Evolutionary conservation across 1,140 invertebrate genomes (phyloP), one percentile per base, ranked within the genome.

Genomic region (Ceratosolen solmsi): DNA sequence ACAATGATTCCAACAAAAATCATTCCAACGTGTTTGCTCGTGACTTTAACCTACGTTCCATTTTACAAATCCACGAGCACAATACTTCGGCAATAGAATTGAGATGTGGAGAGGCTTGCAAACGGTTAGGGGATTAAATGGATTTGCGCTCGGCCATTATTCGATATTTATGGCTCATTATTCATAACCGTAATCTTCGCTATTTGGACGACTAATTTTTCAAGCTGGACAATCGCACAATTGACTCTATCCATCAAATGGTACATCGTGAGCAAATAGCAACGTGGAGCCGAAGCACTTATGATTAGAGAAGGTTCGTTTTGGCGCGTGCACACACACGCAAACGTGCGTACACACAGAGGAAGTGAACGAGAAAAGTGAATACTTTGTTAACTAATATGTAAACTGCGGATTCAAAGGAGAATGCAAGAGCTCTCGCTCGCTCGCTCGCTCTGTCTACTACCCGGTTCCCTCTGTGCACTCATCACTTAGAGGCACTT

Each of bases 401-500:
- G 46, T 27, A 77, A 77, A 77, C 30, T 33, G 41, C 13, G n/a
- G 75, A 33, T 36, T 20, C 60, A 9, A 17, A 30, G 8, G 20
- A 3, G 54, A 25, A 22, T 33, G 17, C 20, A 51, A 49, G 25
- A 27, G 22, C 8, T 27, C 25, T n/a, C 8, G n/a, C 25, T 17
- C 74, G 58, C 82, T 7, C 20, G 22, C 13, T 77, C 33, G 51
- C 49, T 46, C 56, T 46, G 65, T 20, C 58, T 11, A 5, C 17
- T 27, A 27, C 41, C 9, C 20, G 58, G n/a, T 20, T 20, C 13
- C 13, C 3, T 73, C 80, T 60, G 56, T 74, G 79, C 51, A 63
- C 75, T 79, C 82, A 65, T 83, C 87, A 87, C 86, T 87, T 85
- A 84, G 79, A 84, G 83, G 72, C 86, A 86, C 86, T 87, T 86